Base-by-base conservation (phyloP, 2,888 invertebrate species). In the Ophion costatus region DNA sequence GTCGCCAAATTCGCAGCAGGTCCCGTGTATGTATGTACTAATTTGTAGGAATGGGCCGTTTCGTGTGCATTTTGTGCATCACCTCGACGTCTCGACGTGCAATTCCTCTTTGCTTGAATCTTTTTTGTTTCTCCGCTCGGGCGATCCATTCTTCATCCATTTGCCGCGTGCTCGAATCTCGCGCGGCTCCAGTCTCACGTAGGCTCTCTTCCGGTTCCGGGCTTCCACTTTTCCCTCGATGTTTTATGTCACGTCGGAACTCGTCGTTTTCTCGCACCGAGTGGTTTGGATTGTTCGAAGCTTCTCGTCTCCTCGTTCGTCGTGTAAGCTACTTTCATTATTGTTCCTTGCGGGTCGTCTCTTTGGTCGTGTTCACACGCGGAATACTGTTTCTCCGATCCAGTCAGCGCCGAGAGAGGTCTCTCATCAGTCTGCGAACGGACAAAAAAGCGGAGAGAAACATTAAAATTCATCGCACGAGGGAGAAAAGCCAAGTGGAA, bases 361-460 rank as follows among this genome's bases (percentile, higher is more conserved):
- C 93, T 93, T 93, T 93, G 93, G 93, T 92, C 90, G 90, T 82
- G 82, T 91, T 90, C 89, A 90, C 90, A 89, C 90, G 88, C 90
- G 90, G 90, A 92, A 92, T 92, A 92, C 92, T 92, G 92, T 89
- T 92, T 87, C 80, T 89, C 84, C 76, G 86, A 88, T 88, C 87
- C 84, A 84, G 81, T 80, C 84, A 77, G 84, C 73, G 78, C 82
- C 84, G 79, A 82, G 74, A 83, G 42, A 73, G 61, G 66, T 82
- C 64, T 80, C 84, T 86, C 86, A 73, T 87, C 87, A 88, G 88
- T 88, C 89, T 89, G 86, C 29, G 85, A 88, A 80, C 81, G 22
- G 71, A 59, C n/a, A 56, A 70, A 80, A 80, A 83, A 77, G 29
- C 4, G 70, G 61, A 66, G 75, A 80, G 38, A 51, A 70, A 14